Evolutionary conservation across 2,113 vertebrate species (phyloP).

Genomic region (Misgurnus mizolepis): DNA sequence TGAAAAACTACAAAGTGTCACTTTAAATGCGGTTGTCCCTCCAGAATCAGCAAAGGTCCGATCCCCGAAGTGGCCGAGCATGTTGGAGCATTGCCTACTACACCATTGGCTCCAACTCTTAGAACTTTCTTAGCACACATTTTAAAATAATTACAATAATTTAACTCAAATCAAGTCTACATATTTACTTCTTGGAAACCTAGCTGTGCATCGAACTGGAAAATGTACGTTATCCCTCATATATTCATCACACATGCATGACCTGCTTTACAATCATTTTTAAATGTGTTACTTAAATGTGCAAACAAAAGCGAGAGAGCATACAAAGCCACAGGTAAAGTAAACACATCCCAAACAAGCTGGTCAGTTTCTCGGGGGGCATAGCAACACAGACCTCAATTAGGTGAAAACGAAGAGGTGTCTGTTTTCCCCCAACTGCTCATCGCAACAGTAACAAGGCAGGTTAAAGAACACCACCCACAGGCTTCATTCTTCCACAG

Average conservation of each 20-base stretch:
- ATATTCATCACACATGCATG: background rate
- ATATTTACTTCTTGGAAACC: no score
- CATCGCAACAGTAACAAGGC: conserved; percentile 75
- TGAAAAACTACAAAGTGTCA: no score
- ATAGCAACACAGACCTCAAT: conserved; percentile 76
- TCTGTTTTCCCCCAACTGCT: conserved; percentile 65
- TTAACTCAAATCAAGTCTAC: no score
- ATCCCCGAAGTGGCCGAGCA: no score
- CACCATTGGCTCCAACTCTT: no score
- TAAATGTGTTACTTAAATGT: background rate
- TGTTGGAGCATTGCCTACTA: no score
- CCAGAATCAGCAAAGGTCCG: no score
- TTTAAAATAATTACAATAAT: no score
- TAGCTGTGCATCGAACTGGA: no score
- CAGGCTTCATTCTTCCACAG: conserved; percentile 55
- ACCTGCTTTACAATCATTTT: background rate
- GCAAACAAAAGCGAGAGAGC: conserved; percentile 6
- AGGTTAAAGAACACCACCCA: conserved; percentile 70
- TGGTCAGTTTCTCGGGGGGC: conserved; percentile 70
- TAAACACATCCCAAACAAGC: conserved; percentile 64
- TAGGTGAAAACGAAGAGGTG: conserved; percentile 79
- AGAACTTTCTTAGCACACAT: no score
- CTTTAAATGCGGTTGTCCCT: no score
- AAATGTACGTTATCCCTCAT: background rate
- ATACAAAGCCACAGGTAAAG: conserved; percentile 36